Conservation (phyloP, 1,140 invertebrate genomes). For the Theocolax elegans region DNA sequence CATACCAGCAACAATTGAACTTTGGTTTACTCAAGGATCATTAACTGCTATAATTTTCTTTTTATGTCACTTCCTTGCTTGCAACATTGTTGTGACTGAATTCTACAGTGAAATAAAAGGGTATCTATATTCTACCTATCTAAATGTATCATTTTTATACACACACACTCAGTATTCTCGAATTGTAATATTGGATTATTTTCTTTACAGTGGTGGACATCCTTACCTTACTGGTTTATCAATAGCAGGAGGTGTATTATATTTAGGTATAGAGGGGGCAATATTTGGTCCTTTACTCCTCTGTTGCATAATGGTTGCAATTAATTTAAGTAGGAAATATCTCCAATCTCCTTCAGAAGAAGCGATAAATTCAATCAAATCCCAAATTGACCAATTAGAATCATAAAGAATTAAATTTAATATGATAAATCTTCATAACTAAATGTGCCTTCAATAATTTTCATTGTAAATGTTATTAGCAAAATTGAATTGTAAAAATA, state of each 20-base stretch:
- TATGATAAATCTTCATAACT: not conserved
- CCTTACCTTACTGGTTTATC: conserved; percentile 98
- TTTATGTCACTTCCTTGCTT: conserved; percentile 87
- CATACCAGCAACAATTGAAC: conserved; percentile 91
- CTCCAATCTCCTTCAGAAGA: conserved; percentile 68
- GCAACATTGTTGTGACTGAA: conserved; percentile 91
- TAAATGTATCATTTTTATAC: too few relatives aligned
- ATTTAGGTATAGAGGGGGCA: conserved; percentile 94
- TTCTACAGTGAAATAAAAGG: conserved; percentile 98
- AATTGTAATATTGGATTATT: conserved; percentile 13
- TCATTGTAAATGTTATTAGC: too few relatives aligned
- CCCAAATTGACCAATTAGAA: conserved; percentile 53
- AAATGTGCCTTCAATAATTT: too few relatives aligned
- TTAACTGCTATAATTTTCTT: conserved; percentile 82
- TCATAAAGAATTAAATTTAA: conserved; percentile 25
- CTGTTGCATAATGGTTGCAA: conserved; percentile 84
- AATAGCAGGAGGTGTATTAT: conserved; percentile 98
- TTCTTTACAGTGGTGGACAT: conserved; percentile 84
- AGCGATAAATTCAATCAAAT: conserved; percentile 57
- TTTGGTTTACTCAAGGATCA: conserved; percentile 87
- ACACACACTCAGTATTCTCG: too few relatives aligned
- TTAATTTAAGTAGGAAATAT: conserved; percentile 76
- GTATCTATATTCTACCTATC: conserved; percentile 67
- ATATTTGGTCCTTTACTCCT: conserved; percentile 95
- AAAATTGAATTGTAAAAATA: too few relatives aligned